Conservation (phyloP, 2,888 invertebrate genomes). For the Drosophila diplacantha region DNA sequence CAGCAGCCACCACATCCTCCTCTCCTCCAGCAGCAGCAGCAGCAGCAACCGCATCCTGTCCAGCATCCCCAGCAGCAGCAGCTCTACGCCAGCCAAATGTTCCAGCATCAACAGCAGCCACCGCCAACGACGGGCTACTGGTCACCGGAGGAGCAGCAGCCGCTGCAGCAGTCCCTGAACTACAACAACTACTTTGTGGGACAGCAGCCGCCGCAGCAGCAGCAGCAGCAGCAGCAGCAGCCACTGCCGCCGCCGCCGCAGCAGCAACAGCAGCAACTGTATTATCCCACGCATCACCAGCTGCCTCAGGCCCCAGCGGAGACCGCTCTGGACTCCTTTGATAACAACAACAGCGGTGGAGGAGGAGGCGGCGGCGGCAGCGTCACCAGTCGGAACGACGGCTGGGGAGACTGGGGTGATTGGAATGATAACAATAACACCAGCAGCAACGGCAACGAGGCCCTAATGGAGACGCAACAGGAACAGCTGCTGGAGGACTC, state of each 20-base stretch:
- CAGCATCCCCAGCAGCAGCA: constrained; percentile 39
- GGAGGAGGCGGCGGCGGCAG: constrained; percentile 35
- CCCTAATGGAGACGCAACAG: constrained; percentile 24
- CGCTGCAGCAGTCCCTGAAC: constrained; percentile 40
- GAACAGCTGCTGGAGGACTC: constrained; percentile 80
- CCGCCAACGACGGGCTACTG: constrained; percentile 32
- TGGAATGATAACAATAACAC: constrained; percentile 68
- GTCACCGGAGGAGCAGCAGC: constrained; percentile 35
- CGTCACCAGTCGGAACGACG: constrained; percentile 60
- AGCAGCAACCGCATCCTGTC: constrained; percentile 23
- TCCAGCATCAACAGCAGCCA: constrained; percentile 37
- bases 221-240: constrained; percentile 37
- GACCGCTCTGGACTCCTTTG: constrained; percentile 35
- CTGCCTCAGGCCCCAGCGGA: constrained; percentile 11
- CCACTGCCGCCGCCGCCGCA: neutral
- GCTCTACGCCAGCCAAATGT: constrained; percentile 55
- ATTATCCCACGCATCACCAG: constrained; percentile 32
- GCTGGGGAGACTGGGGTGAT: constrained; percentile 77
- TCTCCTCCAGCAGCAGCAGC: constrained; percentile 23
- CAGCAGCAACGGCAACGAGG: constrained; percentile 32
- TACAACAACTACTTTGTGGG: constrained; percentile 56
- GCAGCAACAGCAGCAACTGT: constrained; percentile 35
- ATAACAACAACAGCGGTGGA: constrained; percentile 52
- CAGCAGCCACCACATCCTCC: constrained; percentile 28
- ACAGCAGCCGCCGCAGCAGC: constrained; percentile 41